phyloP scores from a whole-genome alignment of 2,113 vertebrate species.

The Otocyon megalotis region DNA sequence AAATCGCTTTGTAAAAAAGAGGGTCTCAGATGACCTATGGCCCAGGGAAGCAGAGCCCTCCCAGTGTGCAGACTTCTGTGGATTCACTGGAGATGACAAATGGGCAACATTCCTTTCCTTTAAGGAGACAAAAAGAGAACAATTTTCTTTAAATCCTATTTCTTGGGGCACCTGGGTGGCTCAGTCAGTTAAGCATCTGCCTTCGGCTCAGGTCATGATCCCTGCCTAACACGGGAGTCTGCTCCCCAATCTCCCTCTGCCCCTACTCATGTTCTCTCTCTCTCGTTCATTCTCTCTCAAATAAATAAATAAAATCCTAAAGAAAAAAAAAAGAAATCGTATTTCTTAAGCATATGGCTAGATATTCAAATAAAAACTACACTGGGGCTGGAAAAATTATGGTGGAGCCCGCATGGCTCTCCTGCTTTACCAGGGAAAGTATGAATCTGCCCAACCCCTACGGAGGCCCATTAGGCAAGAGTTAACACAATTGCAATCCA shows the following conservation, averaged over 20 bases:
- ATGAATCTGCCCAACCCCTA: background rate
- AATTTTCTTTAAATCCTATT: background rate
- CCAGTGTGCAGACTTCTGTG: too few relatives aligned
- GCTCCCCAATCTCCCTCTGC: background rate
- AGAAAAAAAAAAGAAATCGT: background rate
- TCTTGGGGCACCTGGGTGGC: background rate
- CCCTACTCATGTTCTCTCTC: background rate
- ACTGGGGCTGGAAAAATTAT: background rate
- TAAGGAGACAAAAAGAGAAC: background rate
- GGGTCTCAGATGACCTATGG: background rate
- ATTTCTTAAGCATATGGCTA: background rate
- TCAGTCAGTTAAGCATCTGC: background rate
- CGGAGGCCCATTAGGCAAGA: background rate
- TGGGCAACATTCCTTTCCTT: background rate
- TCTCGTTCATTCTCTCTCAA: background rate
- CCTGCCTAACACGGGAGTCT: background rate
- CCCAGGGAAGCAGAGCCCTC: background rate
- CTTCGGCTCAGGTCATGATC: background rate
- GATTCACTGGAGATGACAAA: background rate
- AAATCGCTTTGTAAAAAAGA: background rate
- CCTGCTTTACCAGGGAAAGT: background rate
- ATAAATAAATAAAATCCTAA: background rate
- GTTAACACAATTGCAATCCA: background rate
- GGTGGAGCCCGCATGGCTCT: rapidly evolving
- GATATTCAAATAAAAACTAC: background rate